Base-by-base conservation (phyloP, 2,797 vertebrate species). In the Crypturellus tataupa region DNA sequence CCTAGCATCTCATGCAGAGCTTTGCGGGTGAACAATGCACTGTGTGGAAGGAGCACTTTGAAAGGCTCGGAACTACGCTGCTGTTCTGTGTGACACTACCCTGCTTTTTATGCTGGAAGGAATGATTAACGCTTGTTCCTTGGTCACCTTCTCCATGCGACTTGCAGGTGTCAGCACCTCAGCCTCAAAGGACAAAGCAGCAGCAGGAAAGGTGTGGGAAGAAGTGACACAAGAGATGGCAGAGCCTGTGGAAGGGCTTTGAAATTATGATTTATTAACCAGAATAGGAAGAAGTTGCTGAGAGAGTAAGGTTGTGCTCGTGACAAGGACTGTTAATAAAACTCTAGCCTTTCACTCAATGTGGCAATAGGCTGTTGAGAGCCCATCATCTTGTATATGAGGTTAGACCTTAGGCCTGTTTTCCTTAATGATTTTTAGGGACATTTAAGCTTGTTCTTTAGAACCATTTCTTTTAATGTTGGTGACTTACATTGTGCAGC, bases 301-400 rank as follows among this genome's bases (percentile, higher is more conserved):
- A 55, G 53, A 56, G 29, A n/a, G 29, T 18, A 11, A 18, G 14
- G 9, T 17, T 60, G 47, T 31, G 29, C 29, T 70, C 16, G 1
- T 31, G 58, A 10, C 18, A 19, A 20, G 24, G 44, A 1, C 42
- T 44, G 25, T 70, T n/a, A 40, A 12, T 20, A 49, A 2, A 7
- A 5, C 21, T 29, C 7, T 21, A 16, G 40, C 4, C 9, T 78
- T 78, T 76, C 14, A 2, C 31, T 79, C 23, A 0, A 3, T 24
- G 46, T 29, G 35, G 20, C 58, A 17, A 10, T 5, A 47, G 35
- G 27, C 47, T 51, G 39, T 67, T 51, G 46, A 51, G 40, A 67
- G 55, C 9, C 1, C 1, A 1, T 60, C 0, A 0, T 58, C 70
- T 55, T 51, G 5, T 59, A 1, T 16, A 16, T 8, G 71, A 72